Conservation (phyloP, 2,113 vertebrate genomes). For the Cygnus atratus region DNA sequence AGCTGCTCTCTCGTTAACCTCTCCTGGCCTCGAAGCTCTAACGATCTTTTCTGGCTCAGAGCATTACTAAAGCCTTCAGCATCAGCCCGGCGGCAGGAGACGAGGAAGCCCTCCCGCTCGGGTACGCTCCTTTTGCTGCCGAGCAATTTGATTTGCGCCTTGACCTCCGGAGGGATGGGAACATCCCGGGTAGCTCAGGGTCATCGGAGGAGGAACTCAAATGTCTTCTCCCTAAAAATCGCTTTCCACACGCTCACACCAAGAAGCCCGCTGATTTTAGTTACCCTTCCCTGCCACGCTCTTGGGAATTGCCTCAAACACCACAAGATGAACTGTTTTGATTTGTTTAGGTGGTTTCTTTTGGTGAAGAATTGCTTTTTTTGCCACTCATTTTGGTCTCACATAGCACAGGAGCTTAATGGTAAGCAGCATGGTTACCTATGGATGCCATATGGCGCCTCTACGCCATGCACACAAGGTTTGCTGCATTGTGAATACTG, state of each 20-base stretch:
- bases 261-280: background rate
- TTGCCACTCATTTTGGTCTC: background rate
- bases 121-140: background rate
- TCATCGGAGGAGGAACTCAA: background rate
- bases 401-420: rapidly evolving
- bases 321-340: background rate
- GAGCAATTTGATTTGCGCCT: background rate
- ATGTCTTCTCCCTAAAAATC: background rate
- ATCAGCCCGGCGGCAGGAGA: background rate
- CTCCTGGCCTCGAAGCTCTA: background rate
- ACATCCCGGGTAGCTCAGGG: background rate
- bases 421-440: background rate
- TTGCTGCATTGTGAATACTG: background rate
- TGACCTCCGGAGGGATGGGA: background rate
- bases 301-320: background rate
- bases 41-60: background rate
- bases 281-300: background rate
- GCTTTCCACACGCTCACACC: rapidly evolving
- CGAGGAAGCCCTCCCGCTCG: background rate
- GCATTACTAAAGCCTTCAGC: background rate
- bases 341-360: background rate
- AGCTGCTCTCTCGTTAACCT: slow-evolving; percentile 39
- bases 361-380: background rate
- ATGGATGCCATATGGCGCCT: slow-evolving; percentile 5
- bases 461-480: rapidly evolving